Base-by-base conservation (phyloP, 2,113 vertebrate genomes). In the Tetraodon nigroviridis region DNA sequence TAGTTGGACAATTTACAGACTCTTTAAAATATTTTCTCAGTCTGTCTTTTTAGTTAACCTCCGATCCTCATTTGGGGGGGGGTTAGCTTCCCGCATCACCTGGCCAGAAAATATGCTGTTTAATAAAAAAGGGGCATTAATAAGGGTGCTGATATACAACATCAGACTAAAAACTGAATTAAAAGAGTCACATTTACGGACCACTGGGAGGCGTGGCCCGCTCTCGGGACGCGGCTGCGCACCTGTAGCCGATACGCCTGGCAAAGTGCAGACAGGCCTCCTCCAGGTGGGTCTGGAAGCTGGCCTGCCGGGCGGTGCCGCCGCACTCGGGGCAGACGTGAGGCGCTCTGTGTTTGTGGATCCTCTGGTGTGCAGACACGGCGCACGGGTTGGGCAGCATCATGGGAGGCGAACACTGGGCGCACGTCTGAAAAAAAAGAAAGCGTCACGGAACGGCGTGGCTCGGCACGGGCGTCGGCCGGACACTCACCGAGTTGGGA, bases 291-390 rank as follows among this genome's bases (percentile, higher is more conserved):
- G 84, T 64, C 84, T 96, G 90, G 59, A 95, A 95, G 84, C 89
- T 92, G 22, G 92, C 89, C 71, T 92, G 90, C 10, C 93, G 90
- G 70, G 94, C 95, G 7, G 89, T 90, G 2, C 93, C 95, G 0
- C 95, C 94, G 0, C 95, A 97, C 79, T 96, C 95, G 0, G 95
- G 95, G 78, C 95, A 97, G 1, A 96, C 92, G 1, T 95, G 92
- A 1, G 95, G 94, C 0, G 94, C 88, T 4, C 84, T 89, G 87
- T 90, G 94, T 71, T 93, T 95, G 74, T 97, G 95, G 85, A 94
- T 90, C 58, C 95, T 90, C 89, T 95, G 93, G 51, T 97, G 95
- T n/a, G 95, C 95, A 0, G 86, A 75, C 57, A 93, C 91, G 64
- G 94, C 94, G 86, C 95, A 97, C 29, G 91, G 92, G 45, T 92